Evolutionary conservation across 2,113 vertebrate genomes (phyloP), one percentile per base, ranked within the genome.

Genomic region (Morphnarchus princeps): DNA sequence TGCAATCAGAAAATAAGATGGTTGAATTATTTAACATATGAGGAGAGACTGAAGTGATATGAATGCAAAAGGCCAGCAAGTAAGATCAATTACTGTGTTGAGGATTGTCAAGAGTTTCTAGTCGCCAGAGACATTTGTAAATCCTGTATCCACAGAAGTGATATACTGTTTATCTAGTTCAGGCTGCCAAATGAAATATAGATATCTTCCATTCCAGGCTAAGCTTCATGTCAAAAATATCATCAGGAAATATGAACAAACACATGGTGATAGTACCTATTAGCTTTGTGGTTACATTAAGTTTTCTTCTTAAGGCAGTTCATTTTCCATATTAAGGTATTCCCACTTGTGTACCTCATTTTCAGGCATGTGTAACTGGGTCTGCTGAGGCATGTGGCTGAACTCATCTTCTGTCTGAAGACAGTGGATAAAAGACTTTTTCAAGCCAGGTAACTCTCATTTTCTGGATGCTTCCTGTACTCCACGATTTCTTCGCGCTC

Each of bases 11-110:
- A 96, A 96, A 93, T 72, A 85, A 74, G 66, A 38, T 18, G 19
- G 34, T 40, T 93, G 82, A 49, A 92, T 95, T 96, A 96, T 95
- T 97, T 97, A 97, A 43, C 79, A 73, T 89, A 55, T 1, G 28
- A 93, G 52, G 28, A 93, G 49, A 70, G 62, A 89, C 47, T 0
- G 1, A 91, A 94, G 61, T 20, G 36, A 82, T 69, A 82, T 21
- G 55, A 85, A 29, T 89, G 79, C 38, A 82, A 94, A 97, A 96
- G 52, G n/a, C 70, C 77, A 93, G 80, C 63, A 92, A 95, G 91
- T 69, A 81, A 80, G 69, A 79, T 61, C 72, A 78, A 54, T 93
- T 95, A 66, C 61, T 29, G 26, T 11, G 22, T 15, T 74, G 77
- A 95, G 43, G 58, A 88, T 31, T 94, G 73, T 73, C 63, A 40